phyloP scores from a whole-genome alignment of 2,888 invertebrate genomes.

The Plebejus melissa region DNA sequence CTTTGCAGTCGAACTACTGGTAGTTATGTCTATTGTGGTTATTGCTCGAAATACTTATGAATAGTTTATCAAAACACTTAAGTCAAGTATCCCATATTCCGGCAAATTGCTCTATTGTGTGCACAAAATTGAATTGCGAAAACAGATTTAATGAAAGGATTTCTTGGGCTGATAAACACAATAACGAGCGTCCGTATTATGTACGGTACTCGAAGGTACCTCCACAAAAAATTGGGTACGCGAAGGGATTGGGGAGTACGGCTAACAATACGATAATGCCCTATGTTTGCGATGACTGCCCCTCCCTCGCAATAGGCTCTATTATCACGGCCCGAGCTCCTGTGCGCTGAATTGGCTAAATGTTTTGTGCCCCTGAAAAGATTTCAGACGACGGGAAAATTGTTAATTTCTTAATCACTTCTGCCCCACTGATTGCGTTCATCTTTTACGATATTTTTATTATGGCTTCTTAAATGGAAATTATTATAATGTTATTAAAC shows the following conservation, averaged over 20 bases:
- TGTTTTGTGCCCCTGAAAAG: constrained; percentile 74
- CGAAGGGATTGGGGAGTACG: constrained; percentile 51
- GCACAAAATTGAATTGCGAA: constrained; percentile 10
- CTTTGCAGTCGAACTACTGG: no score
- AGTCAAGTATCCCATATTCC: not conserved
- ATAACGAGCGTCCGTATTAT: constrained; percentile 26
- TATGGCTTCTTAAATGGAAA: not conserved
- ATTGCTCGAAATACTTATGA: not conserved
- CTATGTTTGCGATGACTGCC: constrained; percentile 73
- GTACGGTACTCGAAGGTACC: constrained; percentile 30
- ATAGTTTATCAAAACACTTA: not conserved
- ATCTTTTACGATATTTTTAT: constrained; percentile 45
- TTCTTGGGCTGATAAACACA: constrained; percentile 20
- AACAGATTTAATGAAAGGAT: constrained; percentile 16
- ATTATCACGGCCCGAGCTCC: constrained; percentile 64
- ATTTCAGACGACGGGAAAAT: constrained; percentile 75
- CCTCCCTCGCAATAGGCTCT: constrained; percentile 69
- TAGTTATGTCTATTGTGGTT: not conserved
- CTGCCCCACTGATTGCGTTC: constrained; percentile 60
- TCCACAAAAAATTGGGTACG: constrained; percentile 36
- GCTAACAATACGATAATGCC: constrained; percentile 74
- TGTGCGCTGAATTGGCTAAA: constrained; percentile 76
- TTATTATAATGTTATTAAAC: not conserved
- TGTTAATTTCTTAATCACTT: constrained; percentile 77
- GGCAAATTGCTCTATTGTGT: not conserved